These are phyloP conservation scores for Hippocampus guttulatus DNA, from an alignment of 2,113 vertebrate species.

Conservation along the genomic window DNA sequence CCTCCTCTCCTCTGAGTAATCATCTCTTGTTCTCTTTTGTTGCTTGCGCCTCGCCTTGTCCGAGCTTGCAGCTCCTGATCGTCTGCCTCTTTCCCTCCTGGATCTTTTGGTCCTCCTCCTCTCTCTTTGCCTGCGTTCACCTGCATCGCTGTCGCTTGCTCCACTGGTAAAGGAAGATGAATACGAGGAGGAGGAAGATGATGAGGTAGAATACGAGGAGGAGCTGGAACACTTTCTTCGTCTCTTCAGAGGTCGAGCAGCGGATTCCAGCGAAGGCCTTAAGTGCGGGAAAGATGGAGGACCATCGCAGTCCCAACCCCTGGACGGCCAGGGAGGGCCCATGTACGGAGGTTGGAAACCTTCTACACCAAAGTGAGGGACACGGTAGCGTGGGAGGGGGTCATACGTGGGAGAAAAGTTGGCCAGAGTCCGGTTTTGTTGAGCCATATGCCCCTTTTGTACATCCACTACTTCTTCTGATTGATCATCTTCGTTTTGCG, in stretches of 20 bases:
- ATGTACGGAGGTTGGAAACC: conserved; percentile 40
- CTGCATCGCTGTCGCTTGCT: conserved; percentile 44
- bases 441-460: not conserved
- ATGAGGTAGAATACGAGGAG: conserved; percentile 50
- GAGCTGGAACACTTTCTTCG: conserved; percentile 47
- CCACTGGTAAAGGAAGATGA: conserved; percentile 50
- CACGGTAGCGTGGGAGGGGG: conserved; percentile 11
- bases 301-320: conserved; percentile 26
- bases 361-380: conserved; percentile 15
- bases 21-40: conserved; percentile 23
- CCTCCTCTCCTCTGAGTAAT: conserved; percentile 43
- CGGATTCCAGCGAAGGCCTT: conserved; percentile 6
- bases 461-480: conserved; percentile 9
- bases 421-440: not conserved
- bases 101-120: conserved; percentile 42
- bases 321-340: conserved; percentile 6
- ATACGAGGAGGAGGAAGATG: conserved; percentile 51
- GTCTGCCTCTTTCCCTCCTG: conserved; percentile 27
- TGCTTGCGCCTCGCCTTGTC: conserved; percentile 40
- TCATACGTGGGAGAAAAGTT: not conserved
- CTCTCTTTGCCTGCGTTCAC: conserved; percentile 34
- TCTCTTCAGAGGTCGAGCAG: conserved; percentile 13
- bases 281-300: conserved; percentile 12
- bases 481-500: conserved; percentile 39
- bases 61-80: conserved; percentile 29